These are phyloP conservation scores for Choloepus hoffmanni DNA, from an alignment of 2,113 vertebrate species.

Conservation along the genomic window DNA sequence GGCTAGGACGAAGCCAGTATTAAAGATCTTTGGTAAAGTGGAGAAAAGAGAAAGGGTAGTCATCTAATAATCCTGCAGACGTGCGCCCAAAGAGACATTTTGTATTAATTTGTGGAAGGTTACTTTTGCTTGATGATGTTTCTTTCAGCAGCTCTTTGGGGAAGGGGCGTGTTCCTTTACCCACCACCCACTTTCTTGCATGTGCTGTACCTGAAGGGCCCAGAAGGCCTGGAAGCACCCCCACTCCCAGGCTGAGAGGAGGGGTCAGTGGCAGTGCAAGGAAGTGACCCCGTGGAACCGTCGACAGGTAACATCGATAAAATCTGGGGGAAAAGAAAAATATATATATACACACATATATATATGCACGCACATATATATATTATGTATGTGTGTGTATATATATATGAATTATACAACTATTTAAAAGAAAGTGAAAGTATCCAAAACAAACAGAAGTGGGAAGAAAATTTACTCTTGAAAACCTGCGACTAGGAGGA, in stretches of 20 bases:
- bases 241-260: neutral
- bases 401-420: neutral
- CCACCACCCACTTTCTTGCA: neutral
- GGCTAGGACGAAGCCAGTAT: neutral
- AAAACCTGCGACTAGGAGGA: neutral
- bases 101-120: neutral
- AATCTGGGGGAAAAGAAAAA: neutral
- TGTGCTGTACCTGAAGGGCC: neutral
- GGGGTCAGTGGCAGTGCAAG: neutral
- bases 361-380: too few relatives aligned
- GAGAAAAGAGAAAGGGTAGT: neutral
- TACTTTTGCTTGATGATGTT: neutral
- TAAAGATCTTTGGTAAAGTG: neutral
- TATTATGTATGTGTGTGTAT: too few relatives aligned
- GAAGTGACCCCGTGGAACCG: too few relatives aligned
- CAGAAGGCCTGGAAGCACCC: neutral
- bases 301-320: neutral
- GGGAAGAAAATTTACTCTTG: neutral
- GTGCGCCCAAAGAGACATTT: neutral
- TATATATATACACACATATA: too few relatives aligned
- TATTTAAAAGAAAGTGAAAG: neutral
- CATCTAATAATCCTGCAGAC: neutral
- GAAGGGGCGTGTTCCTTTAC: neutral
- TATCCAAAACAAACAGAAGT: neutral
- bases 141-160: neutral